These are phyloP conservation scores for Rhinoraja longicauda DNA, from an alignment of 2,797 vertebrate genomes.

Conservation along the genomic window DNA sequence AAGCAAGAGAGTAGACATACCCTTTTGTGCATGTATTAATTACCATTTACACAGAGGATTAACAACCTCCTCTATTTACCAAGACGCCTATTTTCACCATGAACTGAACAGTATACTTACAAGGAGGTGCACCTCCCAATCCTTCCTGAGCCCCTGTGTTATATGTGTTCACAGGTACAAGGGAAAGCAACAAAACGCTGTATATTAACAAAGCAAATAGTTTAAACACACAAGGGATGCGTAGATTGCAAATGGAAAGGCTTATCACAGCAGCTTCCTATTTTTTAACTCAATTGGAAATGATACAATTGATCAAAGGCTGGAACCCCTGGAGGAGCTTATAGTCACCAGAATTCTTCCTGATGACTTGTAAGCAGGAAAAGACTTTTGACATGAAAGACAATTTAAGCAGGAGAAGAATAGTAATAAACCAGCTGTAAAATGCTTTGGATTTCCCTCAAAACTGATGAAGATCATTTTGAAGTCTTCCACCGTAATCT, in stretches of 20 bases:
- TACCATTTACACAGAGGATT: slow-evolving; percentile 14
- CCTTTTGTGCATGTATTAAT: background rate
- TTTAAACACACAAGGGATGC: slow-evolving; percentile 50
- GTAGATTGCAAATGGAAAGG: slow-evolving; percentile 50
- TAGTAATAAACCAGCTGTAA: slow-evolving; percentile 81
- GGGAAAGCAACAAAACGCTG: slow-evolving; percentile 54
- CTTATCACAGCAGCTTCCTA: slow-evolving; percentile 62
- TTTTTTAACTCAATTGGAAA: slow-evolving; percentile 71
- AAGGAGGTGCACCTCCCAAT: slow-evolving; percentile 47
- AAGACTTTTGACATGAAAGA: slow-evolving; percentile 86
- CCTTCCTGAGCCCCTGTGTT: slow-evolving; percentile 47
- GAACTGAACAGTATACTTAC: background rate
- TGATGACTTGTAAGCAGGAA: slow-evolving; percentile 83
- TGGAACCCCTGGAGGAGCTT: slow-evolving; percentile 69
- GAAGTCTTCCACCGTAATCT: slow-evolving; percentile 61
- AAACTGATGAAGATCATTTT: slow-evolving; percentile 72
- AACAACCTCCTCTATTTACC: slow-evolving; percentile 11
- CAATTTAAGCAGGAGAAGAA: slow-evolving; percentile 74
- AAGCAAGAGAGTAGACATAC: too few species aligned
- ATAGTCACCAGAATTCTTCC: slow-evolving; percentile 70
- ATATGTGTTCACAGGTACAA: slow-evolving; percentile 58
- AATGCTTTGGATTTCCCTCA: slow-evolving; percentile 76
- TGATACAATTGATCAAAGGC: slow-evolving; percentile 79
- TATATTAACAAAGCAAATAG: background rate
- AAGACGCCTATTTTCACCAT: background rate